phyloP scores from a whole-genome alignment of 2,113 vertebrate species.

The Channa argus region DNA sequence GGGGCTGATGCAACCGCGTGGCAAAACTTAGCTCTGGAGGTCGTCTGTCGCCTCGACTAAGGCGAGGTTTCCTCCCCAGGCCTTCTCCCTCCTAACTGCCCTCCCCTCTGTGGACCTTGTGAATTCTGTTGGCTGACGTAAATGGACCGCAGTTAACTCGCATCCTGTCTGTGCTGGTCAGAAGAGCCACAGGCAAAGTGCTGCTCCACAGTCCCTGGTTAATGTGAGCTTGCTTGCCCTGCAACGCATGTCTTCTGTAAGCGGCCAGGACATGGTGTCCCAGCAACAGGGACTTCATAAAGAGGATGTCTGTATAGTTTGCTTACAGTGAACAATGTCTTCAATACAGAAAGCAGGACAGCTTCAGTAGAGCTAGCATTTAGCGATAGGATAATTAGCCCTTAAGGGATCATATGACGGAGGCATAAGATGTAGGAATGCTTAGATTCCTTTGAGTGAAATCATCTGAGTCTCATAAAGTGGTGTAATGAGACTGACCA shows the following conservation, averaged over 20 bases:
- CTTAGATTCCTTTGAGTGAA: constrained; percentile 33
- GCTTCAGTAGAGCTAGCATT: neutral
- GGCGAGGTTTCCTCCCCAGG: constrained; percentile 70
- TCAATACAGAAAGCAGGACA: constrained; percentile 2
- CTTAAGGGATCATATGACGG: constrained; percentile 46
- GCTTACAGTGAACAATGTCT: constrained; percentile 11
- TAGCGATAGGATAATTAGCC: constrained; percentile 46
- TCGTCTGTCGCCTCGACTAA: constrained; percentile 57
- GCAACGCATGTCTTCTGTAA: constrained; percentile 23
- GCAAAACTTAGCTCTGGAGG: constrained; percentile 71
- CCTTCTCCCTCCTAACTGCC: neutral
- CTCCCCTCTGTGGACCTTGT: constrained; percentile 50
- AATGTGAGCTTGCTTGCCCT: constrained; percentile 7
- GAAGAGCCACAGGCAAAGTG: constrained; percentile 53
- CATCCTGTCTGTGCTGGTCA: constrained; percentile 74
- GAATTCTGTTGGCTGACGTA: constrained; percentile 70
- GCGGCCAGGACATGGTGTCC: constrained; percentile 29
- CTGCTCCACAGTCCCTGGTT: constrained; percentile 26
- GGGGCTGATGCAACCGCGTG: constrained; percentile 74
- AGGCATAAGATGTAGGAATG: neutral
- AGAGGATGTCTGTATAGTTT: constrained; percentile 21
- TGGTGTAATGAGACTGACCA: neutral
- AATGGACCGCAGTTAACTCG: constrained; percentile 71
- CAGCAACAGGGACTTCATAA: constrained; percentile 24
- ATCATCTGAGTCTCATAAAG: constrained; percentile 48